A percentile compares a stretch with the other conserved stretches of the same genome.
These are phyloP conservation scores for Acanthopagrus latus DNA, from an alignment of 2,797 vertebrate species.

Conservation along the genomic window DNA sequence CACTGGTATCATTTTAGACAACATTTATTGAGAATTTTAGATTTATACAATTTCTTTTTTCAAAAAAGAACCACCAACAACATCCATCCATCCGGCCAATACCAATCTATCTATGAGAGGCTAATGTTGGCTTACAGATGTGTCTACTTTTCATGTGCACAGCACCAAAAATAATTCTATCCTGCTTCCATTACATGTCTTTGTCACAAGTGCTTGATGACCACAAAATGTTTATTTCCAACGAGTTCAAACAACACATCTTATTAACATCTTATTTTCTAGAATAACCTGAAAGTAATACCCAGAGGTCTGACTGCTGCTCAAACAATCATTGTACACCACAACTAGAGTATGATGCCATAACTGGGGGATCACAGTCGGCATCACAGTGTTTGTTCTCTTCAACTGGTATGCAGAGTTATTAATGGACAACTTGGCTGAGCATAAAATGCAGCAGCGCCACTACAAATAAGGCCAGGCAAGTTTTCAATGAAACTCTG, in stretches of 20 bases:
- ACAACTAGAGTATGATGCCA: neutral
- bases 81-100: too few species aligned
- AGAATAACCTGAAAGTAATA: neutral
- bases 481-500: conserved; percentile 51
- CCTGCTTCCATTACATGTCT: too few species aligned
- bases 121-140: too few species aligned
- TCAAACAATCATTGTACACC: neutral
- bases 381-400: conserved; percentile 28
- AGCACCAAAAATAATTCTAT: neutral
- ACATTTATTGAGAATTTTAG: too few species aligned
- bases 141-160: neutral
- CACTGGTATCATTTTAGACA: too few species aligned
- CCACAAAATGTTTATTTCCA: neutral
- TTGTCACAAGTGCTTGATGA: too few species aligned
- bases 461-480: conserved; percentile 67
- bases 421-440: conserved; percentile 66
- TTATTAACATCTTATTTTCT: neutral
- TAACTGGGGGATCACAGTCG: neutral
- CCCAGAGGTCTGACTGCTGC: neutral
- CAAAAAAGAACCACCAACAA: too few species aligned
- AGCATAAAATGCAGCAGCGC: conserved; percentile 40
- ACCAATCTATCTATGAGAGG: too few species aligned
- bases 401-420: conserved; percentile 55
- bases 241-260: too few species aligned
- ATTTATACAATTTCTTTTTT: too few species aligned